Evolutionary conservation across 2,113 vertebrate species (phyloP).

Genomic region (Bubo scandiacus): DNA sequence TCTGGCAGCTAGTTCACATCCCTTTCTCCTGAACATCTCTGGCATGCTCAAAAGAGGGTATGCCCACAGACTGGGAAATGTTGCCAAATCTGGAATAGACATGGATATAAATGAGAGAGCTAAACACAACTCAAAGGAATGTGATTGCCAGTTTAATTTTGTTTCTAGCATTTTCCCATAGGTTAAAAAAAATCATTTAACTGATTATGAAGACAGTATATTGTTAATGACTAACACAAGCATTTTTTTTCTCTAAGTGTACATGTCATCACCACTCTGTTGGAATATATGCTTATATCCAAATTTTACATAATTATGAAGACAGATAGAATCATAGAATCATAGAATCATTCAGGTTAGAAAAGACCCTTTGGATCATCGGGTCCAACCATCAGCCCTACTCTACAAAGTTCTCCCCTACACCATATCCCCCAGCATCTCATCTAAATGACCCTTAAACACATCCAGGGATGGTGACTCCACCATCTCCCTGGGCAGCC

Average conservation of each 20-base stretch:
- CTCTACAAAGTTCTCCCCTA: too few species aligned
- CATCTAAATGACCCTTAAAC: too few species aligned
- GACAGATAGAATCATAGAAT: neutral
- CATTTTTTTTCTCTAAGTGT: neutral
- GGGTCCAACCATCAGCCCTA: too few species aligned
- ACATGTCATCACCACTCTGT: neutral
- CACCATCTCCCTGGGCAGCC: too few species aligned
- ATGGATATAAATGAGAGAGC: neutral
- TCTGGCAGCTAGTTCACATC: neutral
- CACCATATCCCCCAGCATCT: too few species aligned
- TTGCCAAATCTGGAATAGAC: neutral
- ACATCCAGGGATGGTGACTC: too few species aligned
- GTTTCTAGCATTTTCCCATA: neutral
- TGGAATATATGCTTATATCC: neutral
- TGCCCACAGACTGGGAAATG: neutral
- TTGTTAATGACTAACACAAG: neutral
- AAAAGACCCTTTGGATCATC: too few species aligned
- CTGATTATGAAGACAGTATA: neutral
- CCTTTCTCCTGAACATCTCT: neutral
- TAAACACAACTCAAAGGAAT: neutral
- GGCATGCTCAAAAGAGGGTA: neutral
- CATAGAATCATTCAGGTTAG: too few species aligned
- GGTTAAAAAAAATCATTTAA: neutral
- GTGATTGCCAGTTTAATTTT: neutral
- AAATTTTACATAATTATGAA: neutral